Evolutionary conservation across 2,797 vertebrate genomes (phyloP).

Genomic region (Garrulus glandarius): DNA sequence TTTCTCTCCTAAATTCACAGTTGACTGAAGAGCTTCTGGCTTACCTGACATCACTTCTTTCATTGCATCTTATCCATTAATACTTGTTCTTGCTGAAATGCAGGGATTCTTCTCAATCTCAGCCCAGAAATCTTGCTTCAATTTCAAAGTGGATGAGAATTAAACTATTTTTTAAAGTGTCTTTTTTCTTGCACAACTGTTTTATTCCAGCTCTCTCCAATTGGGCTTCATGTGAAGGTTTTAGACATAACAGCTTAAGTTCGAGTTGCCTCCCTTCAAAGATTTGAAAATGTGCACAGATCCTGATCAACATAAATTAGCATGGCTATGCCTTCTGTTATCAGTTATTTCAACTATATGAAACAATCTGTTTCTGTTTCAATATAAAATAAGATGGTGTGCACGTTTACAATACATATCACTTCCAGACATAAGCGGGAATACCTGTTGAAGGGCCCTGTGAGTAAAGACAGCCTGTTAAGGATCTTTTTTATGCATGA

Average conservation of each 20-base stretch:
- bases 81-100: neutral
- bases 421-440: conserved; percentile 20
- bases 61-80: neutral
- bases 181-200: neutral
- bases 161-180: neutral
- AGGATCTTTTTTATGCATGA: conserved; percentile 25
- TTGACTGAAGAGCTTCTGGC: neutral
- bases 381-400: conserved; percentile 40
- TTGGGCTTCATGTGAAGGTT: neutral
- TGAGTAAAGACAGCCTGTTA: conserved; percentile 64
- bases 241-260: conserved; percentile 37
- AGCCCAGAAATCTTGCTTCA: neutral
- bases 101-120: neutral
- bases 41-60: neutral
- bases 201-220: neutral
- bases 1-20: neutral
- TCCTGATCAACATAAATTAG: conserved; percentile 64
- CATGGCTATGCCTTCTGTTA: conserved; percentile 60
- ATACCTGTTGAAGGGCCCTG: conserved; percentile 59
- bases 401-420: conserved; percentile 44
- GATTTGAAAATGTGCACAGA: conserved; percentile 43
- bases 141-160: neutral
- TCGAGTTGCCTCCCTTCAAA: conserved; percentile 27
- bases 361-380: conserved; percentile 64
- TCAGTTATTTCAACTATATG: conserved; percentile 59